These are phyloP conservation scores for Oryzias dopingdopingensis DNA, from an alignment of 2,797 vertebrate genomes.

Conservation along the genomic window DNA sequence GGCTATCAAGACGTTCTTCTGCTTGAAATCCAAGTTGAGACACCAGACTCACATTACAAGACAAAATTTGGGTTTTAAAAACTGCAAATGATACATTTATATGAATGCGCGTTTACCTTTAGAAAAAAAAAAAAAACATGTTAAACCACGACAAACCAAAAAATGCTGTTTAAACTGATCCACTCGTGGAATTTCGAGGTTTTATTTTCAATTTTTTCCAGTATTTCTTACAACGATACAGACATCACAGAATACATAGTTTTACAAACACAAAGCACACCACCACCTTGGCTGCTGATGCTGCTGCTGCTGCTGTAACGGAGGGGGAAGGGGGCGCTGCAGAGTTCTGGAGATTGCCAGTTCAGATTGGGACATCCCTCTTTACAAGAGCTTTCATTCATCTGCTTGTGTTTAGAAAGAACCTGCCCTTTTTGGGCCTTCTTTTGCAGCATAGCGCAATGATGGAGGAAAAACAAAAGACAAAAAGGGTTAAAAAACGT, in stretches of 20 bases:
- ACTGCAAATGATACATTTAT: no score
- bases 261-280: conserved; percentile 86
- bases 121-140: no score
- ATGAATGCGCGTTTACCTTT: no score
- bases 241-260: conserved; percentile 84
- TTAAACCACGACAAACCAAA: no score
- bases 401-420: conserved; percentile 42
- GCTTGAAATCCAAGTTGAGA: no score
- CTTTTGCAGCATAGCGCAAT: conserved; percentile 50
- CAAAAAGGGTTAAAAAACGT: conserved; percentile 26
- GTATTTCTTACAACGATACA: conserved; percentile 84
- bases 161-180: conserved; percentile 32
- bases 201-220: conserved; percentile 71
- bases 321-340: conserved; percentile 21
- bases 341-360: conserved; percentile 45
- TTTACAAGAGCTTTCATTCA: conserved; percentile 32
- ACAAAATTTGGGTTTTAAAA: no score
- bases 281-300: conserved; percentile 72
- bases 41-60: no score
- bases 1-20: no score
- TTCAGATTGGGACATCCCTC: conserved; percentile 42
- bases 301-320: conserved; percentile 53
- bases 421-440: conserved; percentile 46
- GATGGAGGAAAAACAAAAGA: conserved; percentile 41
- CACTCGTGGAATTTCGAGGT: conserved; percentile 62